phyloP scores from a whole-genome alignment of 2,888 invertebrate species.

The Lobophora halterata region DNA sequence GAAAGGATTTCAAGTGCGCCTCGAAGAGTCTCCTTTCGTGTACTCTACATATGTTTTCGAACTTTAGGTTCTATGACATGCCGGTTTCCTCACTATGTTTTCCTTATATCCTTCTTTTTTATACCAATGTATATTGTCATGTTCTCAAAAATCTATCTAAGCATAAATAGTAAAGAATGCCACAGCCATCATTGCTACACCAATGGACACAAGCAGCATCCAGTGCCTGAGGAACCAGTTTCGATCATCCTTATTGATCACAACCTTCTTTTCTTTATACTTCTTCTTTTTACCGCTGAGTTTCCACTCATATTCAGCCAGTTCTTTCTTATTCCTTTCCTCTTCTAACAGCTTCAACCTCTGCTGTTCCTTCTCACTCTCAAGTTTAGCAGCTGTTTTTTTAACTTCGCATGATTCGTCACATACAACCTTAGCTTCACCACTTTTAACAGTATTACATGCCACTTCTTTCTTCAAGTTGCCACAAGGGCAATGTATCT shows the following conservation, averaged over 20 bases:
- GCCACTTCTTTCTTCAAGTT: slow-evolving; percentile 86
- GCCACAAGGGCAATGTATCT: slow-evolving; percentile 89
- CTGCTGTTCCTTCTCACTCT: slow-evolving; percentile 77
- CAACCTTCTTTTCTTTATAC: slow-evolving; percentile 69
- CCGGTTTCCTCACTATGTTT: no score
- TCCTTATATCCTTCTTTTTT: no score
- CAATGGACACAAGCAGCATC: slow-evolving; percentile 57
- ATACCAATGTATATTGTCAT: no score
- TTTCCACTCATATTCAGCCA: slow-evolving; percentile 89
- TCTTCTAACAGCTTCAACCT: slow-evolving; percentile 82
- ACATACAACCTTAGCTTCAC: slow-evolving; percentile 77
- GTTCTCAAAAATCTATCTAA: slow-evolving; percentile 17
- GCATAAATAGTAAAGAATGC: slow-evolving; percentile 42
- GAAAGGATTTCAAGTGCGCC: no score
- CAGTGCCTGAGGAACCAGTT: slow-evolving; percentile 67
- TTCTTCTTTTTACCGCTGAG: slow-evolving; percentile 84
- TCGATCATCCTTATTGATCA: slow-evolving; percentile 66
- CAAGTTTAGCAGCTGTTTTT: slow-evolving; percentile 74
- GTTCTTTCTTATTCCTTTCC: slow-evolving; percentile 84
- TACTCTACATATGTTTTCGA: no score
- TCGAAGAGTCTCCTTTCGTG: no score
- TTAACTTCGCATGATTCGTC: slow-evolving; percentile 83
- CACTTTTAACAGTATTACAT: slow-evolving; percentile 81
- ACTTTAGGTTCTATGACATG: no score
- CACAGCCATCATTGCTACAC: slow-evolving; percentile 45